Evolutionary conservation across 2,888 invertebrate genomes (phyloP), one percentile per base, ranked within the genome.

Genomic region (Aquatica leii): DNA sequence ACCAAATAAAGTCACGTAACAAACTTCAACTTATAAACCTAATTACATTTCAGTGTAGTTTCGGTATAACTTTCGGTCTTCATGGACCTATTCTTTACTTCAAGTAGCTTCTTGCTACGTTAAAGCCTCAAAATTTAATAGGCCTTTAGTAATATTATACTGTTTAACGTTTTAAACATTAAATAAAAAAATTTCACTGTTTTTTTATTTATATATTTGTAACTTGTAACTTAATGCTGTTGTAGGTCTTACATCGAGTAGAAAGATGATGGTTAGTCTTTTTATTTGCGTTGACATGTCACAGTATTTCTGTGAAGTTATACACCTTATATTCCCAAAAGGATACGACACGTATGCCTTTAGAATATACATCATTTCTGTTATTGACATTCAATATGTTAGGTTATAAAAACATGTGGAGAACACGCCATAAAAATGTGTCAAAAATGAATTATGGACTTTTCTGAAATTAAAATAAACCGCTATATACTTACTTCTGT

Each of bases 331-430:
- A 51, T 59, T 51, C 51, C 52, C 59, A n/a, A 51, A 51, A 59
- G 59, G 51, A 40, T 43, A 52, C 31, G 52, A 41, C 59, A 46
- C 59, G 43, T 41, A 59, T 59, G 51, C 52, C 41, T 52, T 59
- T 52, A 43, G 59, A 59, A 59, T 59, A 59, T 59, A 59, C 52
- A 59, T 59, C 59, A 51, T 51, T 20, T 41, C 49, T 50, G 59
- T 59, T 59, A 59, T 59, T 59, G 59, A 59, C 59, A 59, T 59
- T 51, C 59, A 59, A 59, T 59, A 59, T 59, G 59, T 52, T 59
- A 52, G 52, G 41, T 59, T 59, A 59, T 51, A 52, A 59, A 59
- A 59, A 51, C 59, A 59, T 59, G 52, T 50, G 52, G 51, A 46
- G 51, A 51, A 52, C 59, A 59, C 59, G 51, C 51, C 51, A 59